phyloP scores from a whole-genome alignment of 2,113 vertebrate species.

The Fulmarus glacialis region DNA sequence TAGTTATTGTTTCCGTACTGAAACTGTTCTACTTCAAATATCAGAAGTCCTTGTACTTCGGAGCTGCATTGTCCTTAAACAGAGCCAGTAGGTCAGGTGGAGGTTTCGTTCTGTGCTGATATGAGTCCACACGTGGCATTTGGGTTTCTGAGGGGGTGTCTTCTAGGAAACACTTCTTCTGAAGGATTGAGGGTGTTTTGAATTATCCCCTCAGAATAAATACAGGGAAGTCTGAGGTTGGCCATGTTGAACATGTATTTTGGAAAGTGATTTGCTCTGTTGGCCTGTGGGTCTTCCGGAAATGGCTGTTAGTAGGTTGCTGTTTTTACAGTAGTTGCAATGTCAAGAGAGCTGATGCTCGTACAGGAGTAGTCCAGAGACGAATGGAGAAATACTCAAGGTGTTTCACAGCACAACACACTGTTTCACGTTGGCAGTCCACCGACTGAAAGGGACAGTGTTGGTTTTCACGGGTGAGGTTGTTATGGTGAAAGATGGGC shows the following conservation, averaged over 20 bases:
- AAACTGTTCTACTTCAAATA: not conserved
- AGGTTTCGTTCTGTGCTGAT: not conserved
- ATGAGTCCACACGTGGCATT: not conserved
- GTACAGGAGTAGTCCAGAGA: not conserved
- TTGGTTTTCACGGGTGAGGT: not conserved
- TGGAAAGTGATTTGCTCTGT: not conserved
- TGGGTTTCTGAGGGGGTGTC: not conserved
- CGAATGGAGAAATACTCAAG: not conserved
- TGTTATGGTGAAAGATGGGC: not conserved
- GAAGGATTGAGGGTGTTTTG: not conserved
- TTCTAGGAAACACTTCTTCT: not conserved
- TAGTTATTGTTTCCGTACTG: not conserved
- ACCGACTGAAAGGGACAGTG: not conserved
- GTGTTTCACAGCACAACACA: not conserved
- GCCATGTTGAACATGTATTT: not conserved
- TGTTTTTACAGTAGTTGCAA: not conserved
- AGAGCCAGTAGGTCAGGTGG: not conserved
- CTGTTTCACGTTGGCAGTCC: not conserved
- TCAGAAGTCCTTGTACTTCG: not conserved
- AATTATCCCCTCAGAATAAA: not conserved
- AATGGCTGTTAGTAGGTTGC: not conserved
- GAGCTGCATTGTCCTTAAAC: not conserved
- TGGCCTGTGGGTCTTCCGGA: not conserved
- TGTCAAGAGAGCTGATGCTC: not conserved
- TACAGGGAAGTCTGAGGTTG: not conserved